These are phyloP conservation scores for Pseudomugil tenellus DNA, from an alignment of 2,797 vertebrate species.

Conservation along the genomic window DNA sequence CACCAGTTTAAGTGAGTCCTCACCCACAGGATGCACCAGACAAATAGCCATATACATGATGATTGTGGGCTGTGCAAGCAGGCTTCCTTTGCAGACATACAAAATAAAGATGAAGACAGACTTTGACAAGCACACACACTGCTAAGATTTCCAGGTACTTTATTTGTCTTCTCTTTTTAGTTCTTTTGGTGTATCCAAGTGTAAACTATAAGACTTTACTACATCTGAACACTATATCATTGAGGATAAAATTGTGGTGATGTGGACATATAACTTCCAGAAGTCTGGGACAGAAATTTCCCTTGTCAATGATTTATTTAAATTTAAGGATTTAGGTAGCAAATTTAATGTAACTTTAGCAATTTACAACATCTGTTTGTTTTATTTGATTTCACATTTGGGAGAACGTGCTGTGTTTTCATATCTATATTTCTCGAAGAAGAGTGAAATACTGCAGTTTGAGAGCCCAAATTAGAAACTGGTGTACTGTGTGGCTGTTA, in stretches of 20 bases:
- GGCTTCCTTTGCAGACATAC: conserved; percentile 52
- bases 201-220: neutral
- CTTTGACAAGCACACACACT: neutral
- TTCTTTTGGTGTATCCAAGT: neutral
- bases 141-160: too few species aligned
- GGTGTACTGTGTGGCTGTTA: neutral
- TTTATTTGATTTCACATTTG: neutral
- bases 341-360: neutral
- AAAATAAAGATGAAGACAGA: conserved; percentile 37
- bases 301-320: conserved; percentile 4
- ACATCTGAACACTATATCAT: neutral
- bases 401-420: neutral
- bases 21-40: conserved; percentile 43
- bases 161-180: too few species aligned
- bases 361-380: conserved; percentile 1
- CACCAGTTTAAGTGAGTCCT: conserved; percentile 76
- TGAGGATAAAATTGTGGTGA: neutral
- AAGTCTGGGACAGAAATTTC: neutral
- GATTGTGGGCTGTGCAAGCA: conserved; percentile 36
- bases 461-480: neutral
- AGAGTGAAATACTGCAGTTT: neutral
- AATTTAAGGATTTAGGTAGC: neutral
- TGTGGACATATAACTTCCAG: neutral
- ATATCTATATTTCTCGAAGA: neutral
- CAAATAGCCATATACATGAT: conserved; percentile 52